phyloP scores from a whole-genome alignment of 2,113 vertebrate species.

The Thymallus thymallus region DNA sequence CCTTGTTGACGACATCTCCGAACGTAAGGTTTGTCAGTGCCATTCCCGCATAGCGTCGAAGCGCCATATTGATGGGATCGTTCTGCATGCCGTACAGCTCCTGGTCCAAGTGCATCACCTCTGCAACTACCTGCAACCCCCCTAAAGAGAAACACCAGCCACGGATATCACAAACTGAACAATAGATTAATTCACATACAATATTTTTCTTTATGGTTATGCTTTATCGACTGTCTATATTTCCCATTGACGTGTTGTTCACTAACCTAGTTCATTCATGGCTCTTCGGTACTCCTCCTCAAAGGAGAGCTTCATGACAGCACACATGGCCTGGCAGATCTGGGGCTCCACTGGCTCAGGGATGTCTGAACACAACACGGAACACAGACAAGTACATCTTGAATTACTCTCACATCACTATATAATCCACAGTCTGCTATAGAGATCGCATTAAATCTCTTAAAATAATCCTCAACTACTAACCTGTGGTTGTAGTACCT shows the following conservation, averaged over 20 bases:
- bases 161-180: neutral
- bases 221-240: neutral
- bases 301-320: slow-evolving; percentile 96
- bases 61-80: slow-evolving; percentile 90
- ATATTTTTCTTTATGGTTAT: neutral
- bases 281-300: slow-evolving; percentile 93
- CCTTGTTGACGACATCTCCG: slow-evolving; percentile 96
- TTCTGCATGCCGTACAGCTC: slow-evolving; percentile 87
- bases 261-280: slow-evolving; percentile 94
- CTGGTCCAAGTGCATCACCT: slow-evolving; percentile 90
- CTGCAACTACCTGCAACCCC: slow-evolving; percentile 88
- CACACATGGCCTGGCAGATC: slow-evolving; percentile 95
- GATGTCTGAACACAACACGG: slow-evolving; percentile 65
- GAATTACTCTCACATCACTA: neutral
- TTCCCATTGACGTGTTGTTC: neutral
- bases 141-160: slow-evolving; percentile 66
- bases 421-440: neutral
- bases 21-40: slow-evolving; percentile 96
- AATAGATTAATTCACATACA: neutral
- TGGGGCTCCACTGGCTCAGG: slow-evolving; percentile 90
- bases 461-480: neutral
- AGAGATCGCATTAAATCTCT: neutral
- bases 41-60: slow-evolving; percentile 93
- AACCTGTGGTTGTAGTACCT: slow-evolving; percentile 59
- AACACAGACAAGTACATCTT: neutral